Conservation (phyloP, 2,113 vertebrate species). For the Elgaria multicarinata region DNA sequence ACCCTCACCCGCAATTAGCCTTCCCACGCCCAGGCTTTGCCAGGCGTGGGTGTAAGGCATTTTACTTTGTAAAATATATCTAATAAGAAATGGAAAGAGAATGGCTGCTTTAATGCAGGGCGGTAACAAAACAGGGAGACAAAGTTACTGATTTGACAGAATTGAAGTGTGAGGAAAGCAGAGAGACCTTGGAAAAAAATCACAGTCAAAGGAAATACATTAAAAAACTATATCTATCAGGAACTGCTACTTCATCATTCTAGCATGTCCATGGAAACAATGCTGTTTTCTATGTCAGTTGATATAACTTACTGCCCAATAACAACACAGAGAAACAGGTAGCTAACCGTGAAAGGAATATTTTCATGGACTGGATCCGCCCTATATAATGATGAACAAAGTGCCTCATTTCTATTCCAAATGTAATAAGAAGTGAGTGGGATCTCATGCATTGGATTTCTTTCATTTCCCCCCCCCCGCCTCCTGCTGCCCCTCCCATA, state of each 20-base stretch:
- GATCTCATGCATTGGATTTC: constrained; percentile 14
- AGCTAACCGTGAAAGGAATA: not conserved
- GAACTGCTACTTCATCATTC: constrained; percentile 1
- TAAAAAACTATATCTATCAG: not conserved
- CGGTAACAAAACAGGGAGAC: not conserved
- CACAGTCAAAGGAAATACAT: not conserved
- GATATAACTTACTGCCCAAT: constrained; percentile 9
- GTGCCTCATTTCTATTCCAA: constrained; percentile 26
- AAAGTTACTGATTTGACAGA: not conserved
- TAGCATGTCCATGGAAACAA: not conserved
- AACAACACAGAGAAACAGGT: constrained; percentile 13
- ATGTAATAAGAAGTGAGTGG: constrained; percentile 22
- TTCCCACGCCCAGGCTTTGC: no score
- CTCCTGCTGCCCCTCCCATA: constrained; percentile 27
- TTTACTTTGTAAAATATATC: not conserved
- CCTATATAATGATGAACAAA: constrained; percentile 22
- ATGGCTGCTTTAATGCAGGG: not conserved
- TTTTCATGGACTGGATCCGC: not conserved
- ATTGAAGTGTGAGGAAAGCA: not conserved
- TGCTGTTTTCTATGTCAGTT: not conserved
- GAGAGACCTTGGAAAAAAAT: not conserved
- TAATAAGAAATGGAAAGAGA: not conserved
- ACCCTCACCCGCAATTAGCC: no score
- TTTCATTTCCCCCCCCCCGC: not conserved
- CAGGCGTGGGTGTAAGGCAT: no score